Conservation (phyloP, 2,113 vertebrate genomes). For the Dunckerocampus dactyliophorus region DNA sequence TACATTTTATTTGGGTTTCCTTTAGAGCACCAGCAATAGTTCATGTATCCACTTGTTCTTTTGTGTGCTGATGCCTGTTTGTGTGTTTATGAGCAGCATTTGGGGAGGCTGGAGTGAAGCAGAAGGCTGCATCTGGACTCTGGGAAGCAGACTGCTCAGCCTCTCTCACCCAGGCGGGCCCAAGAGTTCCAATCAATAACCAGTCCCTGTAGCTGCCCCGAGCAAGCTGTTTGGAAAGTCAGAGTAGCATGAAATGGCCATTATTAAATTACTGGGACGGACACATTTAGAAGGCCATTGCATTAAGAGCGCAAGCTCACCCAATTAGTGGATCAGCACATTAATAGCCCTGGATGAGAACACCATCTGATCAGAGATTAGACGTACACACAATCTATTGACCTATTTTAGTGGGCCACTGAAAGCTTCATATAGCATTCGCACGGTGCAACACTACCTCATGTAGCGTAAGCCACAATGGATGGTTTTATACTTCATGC, state of each 20-base stretch:
- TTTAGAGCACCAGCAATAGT: constrained; percentile 21
- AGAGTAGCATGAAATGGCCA: constrained; percentile 76
- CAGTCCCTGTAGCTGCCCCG: constrained; percentile 66
- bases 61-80: constrained; percentile 30
- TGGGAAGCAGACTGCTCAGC: constrained; percentile 61
- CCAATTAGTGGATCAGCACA: constrained; percentile 73
- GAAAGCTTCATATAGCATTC: constrained; percentile 46
- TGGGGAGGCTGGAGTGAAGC: constrained; percentile 7
- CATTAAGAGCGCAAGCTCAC: constrained; percentile 75
- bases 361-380: constrained; percentile 70
- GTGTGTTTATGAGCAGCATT: constrained; percentile 49
- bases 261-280: constrained; percentile 78
- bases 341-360: constrained; percentile 72
- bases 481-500: constrained; percentile 16
- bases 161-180: constrained; percentile 64
- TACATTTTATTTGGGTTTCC: constrained; percentile 10
- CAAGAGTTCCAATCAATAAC: constrained; percentile 69
- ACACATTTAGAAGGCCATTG: constrained; percentile 77
- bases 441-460: constrained; percentile 6
- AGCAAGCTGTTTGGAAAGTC: constrained; percentile 80
- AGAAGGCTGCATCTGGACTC: constrained; percentile 49
- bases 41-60: constrained; percentile 17
- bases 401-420: constrained; percentile 59
- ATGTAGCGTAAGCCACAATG: constrained; percentile 2
- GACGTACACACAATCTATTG: constrained; percentile 58